phyloP scores from a whole-genome alignment of 2,888 invertebrate species.

The Oeneis ivallda region DNA sequence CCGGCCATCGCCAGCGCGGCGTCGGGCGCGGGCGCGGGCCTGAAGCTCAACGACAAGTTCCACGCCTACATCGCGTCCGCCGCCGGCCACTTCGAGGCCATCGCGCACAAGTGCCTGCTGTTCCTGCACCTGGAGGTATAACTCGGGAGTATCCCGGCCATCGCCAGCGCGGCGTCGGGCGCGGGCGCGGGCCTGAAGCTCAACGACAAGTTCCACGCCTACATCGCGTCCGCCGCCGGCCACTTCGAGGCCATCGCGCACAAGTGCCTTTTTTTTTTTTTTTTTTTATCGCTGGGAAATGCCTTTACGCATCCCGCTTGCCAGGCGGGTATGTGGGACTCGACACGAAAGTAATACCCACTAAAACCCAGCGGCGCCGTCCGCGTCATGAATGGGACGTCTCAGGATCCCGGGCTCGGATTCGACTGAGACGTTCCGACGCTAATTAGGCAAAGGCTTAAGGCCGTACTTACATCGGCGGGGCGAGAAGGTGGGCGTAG shows the following conservation, averaged over 20 bases:
- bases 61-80: conserved; percentile 85
- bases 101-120: conserved; percentile 94
- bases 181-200: conserved; percentile 48
- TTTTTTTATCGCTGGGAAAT: background rate
- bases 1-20: conserved; percentile 52
- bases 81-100: conserved; percentile 91
- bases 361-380: no score
- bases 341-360: no score
- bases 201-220: conserved; percentile 84
- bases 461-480: no score
- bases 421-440: no score
- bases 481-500: no score
- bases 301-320: no score
- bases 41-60: conserved; percentile 81
- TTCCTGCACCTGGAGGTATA: conserved; percentile 85
- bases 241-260: conserved; percentile 95
- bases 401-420: no score
- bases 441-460: no score
- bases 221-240: conserved; percentile 85
- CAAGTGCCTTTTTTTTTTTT: no score
- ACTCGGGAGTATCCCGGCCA: conserved; percentile 54
- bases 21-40: conserved; percentile 44
- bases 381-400: no score
- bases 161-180: conserved; percentile 47
- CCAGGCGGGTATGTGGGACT: no score